Conservation (phyloP, 2,797 vertebrate genomes). For the Arctocebus calabarensis region DNA sequence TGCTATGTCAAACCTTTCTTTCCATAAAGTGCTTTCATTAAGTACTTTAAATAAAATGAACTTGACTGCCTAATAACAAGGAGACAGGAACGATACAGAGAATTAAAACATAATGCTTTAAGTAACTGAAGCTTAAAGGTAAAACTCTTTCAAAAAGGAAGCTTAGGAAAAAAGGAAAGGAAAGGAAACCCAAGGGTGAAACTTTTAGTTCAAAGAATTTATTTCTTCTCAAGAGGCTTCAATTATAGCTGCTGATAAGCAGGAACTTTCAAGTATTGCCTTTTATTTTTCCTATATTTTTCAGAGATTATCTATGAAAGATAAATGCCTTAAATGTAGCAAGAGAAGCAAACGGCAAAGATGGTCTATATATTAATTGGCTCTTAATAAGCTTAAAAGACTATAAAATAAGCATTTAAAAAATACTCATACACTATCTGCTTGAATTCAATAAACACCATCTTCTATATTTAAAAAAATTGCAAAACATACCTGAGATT, state of each 20-base stretch:
- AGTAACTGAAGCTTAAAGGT: background rate
- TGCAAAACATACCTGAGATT: background rate
- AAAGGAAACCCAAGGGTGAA: conserved; percentile 16
- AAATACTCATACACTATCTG: background rate
- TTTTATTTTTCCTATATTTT: conserved; percentile 42
- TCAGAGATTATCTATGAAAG: conserved; percentile 55
- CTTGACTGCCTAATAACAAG: conserved; percentile 6
- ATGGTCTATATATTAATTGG: background rate
- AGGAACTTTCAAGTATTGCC: background rate
- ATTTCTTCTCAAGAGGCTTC: conserved; percentile 27
- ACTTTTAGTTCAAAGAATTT: background rate
- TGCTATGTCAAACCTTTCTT: conserved; percentile 25
- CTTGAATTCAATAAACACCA: conserved; percentile 49
- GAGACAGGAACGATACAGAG: conserved; percentile 10
- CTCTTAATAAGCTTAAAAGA: background rate
- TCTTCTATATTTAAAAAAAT: conserved; percentile 47
- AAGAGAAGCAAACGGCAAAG: conserved; percentile 8
- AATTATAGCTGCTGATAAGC: conserved; percentile 36
- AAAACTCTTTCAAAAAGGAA: background rate
- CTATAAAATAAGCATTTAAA: conserved; percentile 25
- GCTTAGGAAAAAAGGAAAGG: no score
- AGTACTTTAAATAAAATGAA: conserved; percentile 50
- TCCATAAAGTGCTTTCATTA: conserved; percentile 1
- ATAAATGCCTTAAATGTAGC: conserved; percentile 9
- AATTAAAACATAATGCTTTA: background rate